Percentiles rank a stretch among this genome's conserved stretches.
Evolutionary conservation across 2,113 vertebrate species (phyloP).

Genomic region (Halcyon senegalensis): DNA sequence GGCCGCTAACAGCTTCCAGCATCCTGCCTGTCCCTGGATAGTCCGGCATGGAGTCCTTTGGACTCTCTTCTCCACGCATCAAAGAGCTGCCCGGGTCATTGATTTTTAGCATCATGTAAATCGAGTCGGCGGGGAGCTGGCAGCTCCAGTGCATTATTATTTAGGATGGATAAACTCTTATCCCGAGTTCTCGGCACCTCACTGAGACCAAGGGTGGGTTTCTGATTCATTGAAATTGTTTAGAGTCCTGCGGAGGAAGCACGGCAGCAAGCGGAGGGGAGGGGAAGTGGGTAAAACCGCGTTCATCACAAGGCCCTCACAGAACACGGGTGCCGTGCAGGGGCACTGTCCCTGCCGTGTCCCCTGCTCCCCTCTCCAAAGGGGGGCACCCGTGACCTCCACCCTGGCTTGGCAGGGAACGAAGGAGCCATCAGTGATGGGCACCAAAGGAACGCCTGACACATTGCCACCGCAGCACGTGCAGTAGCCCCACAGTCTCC

Average conservation of each 20-base stretch:
- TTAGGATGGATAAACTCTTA: constrained; percentile 59
- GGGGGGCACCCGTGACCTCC: background rate
- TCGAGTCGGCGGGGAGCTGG: constrained; percentile 31
- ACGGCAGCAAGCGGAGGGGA: background rate
- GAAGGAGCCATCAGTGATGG: rapidly evolving
- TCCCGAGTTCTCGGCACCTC: background rate
- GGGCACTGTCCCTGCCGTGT: rapidly evolving
- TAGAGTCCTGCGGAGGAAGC: background rate
- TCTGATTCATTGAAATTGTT: background rate
- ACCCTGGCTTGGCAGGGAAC: background rate
- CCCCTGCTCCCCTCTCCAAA: background rate
- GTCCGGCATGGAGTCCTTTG: background rate
- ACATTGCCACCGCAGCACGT: rapidly evolving
- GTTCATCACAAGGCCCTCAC: background rate
- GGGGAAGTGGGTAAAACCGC: background rate
- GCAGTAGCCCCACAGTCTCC: rapidly evolving
- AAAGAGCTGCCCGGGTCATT: background rate
- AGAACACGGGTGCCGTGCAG: rapidly evolving
- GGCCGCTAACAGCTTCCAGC: constrained; percentile 6
- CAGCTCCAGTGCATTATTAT: constrained; percentile 25
- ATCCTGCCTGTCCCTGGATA: background rate
- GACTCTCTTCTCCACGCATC: background rate
- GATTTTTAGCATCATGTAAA: constrained; percentile 34
- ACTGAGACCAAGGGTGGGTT: background rate
- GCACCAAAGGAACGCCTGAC: rapidly evolving